Conservation (phyloP, 2,888 invertebrate genomes). For the Nephrotoma flavescens region DNA sequence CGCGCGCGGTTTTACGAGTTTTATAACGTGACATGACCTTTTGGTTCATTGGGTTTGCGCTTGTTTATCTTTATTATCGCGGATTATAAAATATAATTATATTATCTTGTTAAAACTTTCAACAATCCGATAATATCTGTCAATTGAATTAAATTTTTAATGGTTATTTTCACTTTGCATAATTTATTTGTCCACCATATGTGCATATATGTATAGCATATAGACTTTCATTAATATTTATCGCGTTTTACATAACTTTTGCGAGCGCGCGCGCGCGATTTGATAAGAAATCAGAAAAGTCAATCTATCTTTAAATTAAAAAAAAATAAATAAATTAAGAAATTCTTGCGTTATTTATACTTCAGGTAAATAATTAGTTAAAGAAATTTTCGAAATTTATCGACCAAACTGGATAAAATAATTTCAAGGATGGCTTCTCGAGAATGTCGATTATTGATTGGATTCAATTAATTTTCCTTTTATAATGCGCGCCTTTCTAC, state of each 20-base stretch:
- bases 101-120: neutral
- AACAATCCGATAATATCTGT: neutral
- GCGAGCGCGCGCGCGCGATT: neutral
- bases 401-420: neutral
- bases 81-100: neutral
- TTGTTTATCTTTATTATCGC: neutral
- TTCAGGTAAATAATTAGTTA: neutral
- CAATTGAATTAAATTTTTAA: neutral
- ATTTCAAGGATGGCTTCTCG: neutral
- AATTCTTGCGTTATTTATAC: neutral
- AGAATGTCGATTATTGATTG: neutral
- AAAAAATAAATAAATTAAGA: neutral
- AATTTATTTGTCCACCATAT: neutral
- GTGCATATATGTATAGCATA: too few relatives aligned
- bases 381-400: neutral
- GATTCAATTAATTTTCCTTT: neutral
- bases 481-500: neutral
- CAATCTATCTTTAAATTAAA: neutral
- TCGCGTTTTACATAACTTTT: neutral
- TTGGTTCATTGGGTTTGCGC: neutral
- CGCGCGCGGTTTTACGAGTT: neutral
- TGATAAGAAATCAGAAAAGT: neutral
- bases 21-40: neutral
- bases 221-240: neutral
- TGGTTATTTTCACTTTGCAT: neutral